Percentiles rank a stretch among this genome's conserved stretches.
phyloP scores from a whole-genome alignment of 2,113 vertebrate species.

The Dipodomys ordii region DNA sequence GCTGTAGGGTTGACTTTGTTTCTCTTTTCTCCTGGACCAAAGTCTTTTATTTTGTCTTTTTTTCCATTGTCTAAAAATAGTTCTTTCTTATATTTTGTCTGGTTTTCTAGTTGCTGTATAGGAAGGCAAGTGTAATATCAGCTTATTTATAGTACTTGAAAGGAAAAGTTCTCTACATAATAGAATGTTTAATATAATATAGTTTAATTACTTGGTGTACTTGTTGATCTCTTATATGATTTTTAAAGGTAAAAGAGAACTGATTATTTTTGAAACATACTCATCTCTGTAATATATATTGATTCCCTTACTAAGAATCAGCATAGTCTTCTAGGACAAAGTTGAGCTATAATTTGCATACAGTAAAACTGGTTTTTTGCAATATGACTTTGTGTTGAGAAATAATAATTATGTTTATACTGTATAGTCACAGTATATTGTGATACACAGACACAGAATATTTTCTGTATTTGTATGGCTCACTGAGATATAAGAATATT shows the following conservation, averaged over 20 bases:
- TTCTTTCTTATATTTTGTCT: too few species aligned
- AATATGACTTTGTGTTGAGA: too few species aligned
- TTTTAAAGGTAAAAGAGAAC: slow-evolving; percentile 1
- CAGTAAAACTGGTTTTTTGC: too few species aligned
- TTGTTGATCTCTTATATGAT: neutral
- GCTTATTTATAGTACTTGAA: neutral
- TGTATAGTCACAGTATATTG: too few species aligned
- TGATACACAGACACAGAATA: neutral
- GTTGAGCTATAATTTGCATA: too few species aligned
- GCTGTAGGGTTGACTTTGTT: too few species aligned
- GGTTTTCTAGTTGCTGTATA: too few species aligned
- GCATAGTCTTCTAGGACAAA: slow-evolving; percentile 18
- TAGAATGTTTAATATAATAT: neutral
- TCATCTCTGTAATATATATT: neutral
- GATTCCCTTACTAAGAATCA: neutral
- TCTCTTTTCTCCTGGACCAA: too few species aligned
- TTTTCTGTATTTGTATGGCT: neutral
- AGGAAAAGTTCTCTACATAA: neutral
- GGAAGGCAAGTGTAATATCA: neutral
- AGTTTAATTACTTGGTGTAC: neutral
- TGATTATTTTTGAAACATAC: neutral
- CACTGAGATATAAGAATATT: slow-evolving; percentile 24
- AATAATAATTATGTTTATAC: too few species aligned
- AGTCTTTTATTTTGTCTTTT: too few species aligned
- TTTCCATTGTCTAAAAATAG: too few species aligned